phyloP scores from a whole-genome alignment of 2,113 vertebrate species.

The Anolis sagrei region DNA sequence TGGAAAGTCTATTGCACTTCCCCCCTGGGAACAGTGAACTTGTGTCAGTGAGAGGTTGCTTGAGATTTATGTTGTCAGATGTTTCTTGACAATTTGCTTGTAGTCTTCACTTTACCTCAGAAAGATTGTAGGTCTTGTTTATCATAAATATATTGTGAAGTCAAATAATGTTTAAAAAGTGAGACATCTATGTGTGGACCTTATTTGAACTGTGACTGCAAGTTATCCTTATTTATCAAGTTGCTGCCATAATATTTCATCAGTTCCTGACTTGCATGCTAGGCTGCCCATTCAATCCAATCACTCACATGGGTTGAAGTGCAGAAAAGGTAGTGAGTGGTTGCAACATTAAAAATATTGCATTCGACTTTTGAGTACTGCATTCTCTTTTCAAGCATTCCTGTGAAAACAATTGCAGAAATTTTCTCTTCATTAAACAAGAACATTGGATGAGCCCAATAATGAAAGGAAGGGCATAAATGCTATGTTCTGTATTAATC shows the following conservation, averaged over 20 bases:
- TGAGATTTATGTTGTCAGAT: constrained; percentile 28
- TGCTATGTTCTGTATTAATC: too few relatives aligned
- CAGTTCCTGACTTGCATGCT: not conserved
- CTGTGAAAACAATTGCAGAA: too few relatives aligned
- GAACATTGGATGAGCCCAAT: not conserved
- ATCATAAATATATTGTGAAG: constrained; percentile 5
- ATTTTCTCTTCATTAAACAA: not conserved
- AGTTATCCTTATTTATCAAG: not conserved
- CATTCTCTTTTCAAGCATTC: not conserved
- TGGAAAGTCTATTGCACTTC: not conserved
- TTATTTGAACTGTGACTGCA: constrained; percentile 2
- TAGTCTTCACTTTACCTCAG: constrained; percentile 35
- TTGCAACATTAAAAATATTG: too few relatives aligned
- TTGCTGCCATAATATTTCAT: not conserved
- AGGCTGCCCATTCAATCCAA: not conserved
- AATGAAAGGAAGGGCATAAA: not conserved
- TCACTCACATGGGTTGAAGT: not conserved
- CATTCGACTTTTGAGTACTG: not conserved
- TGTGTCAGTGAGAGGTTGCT: not conserved
- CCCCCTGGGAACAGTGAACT: not conserved
- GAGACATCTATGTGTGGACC: constrained; percentile 7
- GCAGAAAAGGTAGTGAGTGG: not conserved
- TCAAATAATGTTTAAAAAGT: constrained; percentile 5
- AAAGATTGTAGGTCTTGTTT: constrained; percentile 51
- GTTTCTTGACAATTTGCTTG: constrained; percentile 43